phyloP scores from a whole-genome alignment of 2,888 invertebrate species.

The Chalcosyrphus nemorum region DNA sequence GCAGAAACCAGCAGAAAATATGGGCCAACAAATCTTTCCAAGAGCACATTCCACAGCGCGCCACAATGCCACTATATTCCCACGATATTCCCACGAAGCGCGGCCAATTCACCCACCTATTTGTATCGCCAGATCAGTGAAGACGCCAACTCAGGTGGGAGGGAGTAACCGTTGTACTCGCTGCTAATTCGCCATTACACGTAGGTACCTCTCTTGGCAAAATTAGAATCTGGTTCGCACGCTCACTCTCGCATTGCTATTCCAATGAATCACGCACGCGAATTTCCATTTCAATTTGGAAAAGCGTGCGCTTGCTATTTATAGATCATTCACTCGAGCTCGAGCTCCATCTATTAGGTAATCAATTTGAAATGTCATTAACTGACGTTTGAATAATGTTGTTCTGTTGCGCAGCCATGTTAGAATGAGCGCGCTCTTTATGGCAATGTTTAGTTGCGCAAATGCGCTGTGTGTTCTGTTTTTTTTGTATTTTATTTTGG shows the following conservation, averaged over 20 bases:
- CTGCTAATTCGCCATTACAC: constrained; percentile 50
- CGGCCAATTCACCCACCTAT: constrained; percentile 37
- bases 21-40: constrained; percentile 24
- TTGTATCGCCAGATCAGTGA: constrained; percentile 10
- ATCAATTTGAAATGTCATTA: constrained; percentile 71
- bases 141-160: constrained; percentile 57
- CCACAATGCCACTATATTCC: no score
- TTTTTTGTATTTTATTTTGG: constrained; percentile 58
- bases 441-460: constrained; percentile 63
- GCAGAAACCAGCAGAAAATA: constrained; percentile 29
- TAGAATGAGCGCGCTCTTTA: constrained; percentile 65
- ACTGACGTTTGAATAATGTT: constrained; percentile 68
- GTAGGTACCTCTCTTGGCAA: constrained; percentile 7
- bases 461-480: constrained; percentile 27
- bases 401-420: constrained; percentile 48
- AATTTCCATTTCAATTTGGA: constrained; percentile 68
- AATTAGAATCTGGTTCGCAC: constrained; percentile 68
- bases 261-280: constrained; percentile 58
- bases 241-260: constrained; percentile 21
- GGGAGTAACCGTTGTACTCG: constrained; percentile 36
- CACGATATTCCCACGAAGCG: constrained; percentile 63
- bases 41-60: constrained; percentile 12
- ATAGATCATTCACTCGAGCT: constrained; percentile 38
- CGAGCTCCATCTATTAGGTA: constrained; percentile 45
- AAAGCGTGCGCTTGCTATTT: constrained; percentile 69